Percentiles rank a stretch among this genome's conserved stretches.
Evolutionary conservation across 1,140 invertebrate genomes (phyloP).

Genomic region (Neodiprion fabricii): DNA sequence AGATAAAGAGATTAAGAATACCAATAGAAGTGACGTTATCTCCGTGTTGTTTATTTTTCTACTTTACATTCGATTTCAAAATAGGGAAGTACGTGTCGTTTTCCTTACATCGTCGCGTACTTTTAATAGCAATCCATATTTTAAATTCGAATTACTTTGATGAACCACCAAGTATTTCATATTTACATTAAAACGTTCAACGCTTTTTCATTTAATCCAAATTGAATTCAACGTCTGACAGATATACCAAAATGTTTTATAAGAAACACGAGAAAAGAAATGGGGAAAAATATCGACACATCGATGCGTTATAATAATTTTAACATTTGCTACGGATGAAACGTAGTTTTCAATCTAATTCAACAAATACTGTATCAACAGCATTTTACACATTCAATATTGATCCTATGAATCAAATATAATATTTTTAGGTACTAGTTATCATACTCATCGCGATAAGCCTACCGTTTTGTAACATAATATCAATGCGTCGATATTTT

Average conservation of each 20-base stretch:
- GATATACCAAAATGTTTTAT: background rate
- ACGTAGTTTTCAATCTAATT: background rate
- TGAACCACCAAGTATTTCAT: background rate
- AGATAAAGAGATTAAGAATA: too few species aligned
- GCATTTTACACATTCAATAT: background rate
- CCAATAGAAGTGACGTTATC: too few species aligned
- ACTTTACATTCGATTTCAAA: too few species aligned
- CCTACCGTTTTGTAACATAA: background rate
- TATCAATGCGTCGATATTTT: background rate
- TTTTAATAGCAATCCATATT: background rate
- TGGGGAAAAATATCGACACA: background rate
- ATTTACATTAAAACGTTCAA: slow-evolving; percentile 6
- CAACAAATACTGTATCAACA: background rate
- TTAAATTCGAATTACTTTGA: background rate
- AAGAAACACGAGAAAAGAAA: background rate
- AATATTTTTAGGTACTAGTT: background rate
- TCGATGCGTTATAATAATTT: background rate
- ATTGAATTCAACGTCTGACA: background rate
- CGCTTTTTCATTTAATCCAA: background rate
- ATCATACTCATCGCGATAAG: too few species aligned
- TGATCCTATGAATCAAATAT: background rate
- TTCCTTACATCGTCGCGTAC: background rate
- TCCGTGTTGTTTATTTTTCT: too few species aligned
- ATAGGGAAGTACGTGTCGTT: too few species aligned
- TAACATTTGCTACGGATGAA: too few species aligned